Evolutionary conservation across 2,113 vertebrate genomes (phyloP).

Genomic region (Cebus imitator): DNA sequence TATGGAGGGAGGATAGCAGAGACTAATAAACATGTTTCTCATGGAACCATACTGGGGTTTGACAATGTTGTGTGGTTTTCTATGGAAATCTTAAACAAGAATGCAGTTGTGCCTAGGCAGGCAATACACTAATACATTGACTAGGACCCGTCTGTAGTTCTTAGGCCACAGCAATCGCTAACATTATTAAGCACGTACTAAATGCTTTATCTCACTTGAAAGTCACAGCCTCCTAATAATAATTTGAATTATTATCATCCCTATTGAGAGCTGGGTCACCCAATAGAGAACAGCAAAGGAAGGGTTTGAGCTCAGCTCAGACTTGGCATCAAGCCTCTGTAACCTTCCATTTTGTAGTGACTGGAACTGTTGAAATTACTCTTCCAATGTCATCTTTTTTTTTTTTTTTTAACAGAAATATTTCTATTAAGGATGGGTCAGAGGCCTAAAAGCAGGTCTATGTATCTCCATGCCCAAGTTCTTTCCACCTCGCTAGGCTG

Average conservation of each 20-base stretch:
- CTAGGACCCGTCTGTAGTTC: background rate
- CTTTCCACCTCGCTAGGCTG: background rate
- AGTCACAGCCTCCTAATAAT: background rate
- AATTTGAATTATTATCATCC: background rate
- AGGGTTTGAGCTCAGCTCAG: background rate
- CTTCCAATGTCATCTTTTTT: background rate
- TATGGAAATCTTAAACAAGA: background rate
- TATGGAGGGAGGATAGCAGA: background rate
- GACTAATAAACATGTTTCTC: background rate
- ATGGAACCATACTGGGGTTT: background rate
- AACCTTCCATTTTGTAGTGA: background rate
- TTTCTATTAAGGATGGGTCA: background rate
- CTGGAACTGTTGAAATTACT: background rate
- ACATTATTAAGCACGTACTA: background rate
- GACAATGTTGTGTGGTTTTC: background rate
- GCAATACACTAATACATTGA: background rate
- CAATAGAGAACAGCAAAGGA: background rate
- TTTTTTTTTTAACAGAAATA: background rate
- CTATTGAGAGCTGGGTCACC: background rate
- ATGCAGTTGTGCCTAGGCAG: background rate
- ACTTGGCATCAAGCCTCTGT: constrained; percentile 5
- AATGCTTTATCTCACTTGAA: background rate
- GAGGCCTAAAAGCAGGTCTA: background rate
- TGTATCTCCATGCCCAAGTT: background rate
- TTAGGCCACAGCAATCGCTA: background rate